phyloP scores from a whole-genome alignment of 2,797 vertebrate genomes.

The Takifugu ocellatus region DNA sequence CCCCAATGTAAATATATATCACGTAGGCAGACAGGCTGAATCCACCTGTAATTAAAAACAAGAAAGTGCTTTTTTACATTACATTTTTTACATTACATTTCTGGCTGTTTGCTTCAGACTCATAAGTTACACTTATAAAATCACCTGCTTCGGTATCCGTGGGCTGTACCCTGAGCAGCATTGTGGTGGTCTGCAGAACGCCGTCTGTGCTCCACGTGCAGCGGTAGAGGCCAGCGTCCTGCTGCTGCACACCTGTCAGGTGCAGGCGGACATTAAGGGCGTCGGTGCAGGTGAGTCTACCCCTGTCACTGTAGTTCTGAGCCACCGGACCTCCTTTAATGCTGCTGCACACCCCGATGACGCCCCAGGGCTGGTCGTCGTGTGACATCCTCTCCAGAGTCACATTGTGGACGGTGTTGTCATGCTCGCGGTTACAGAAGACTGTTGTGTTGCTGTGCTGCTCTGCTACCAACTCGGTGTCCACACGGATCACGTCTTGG shows the following conservation, averaged over 20 bases:
- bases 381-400: slow-evolving; percentile 71
- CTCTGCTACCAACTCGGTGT: slow-evolving; percentile 33
- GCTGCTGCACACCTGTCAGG: slow-evolving; percentile 48
- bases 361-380: slow-evolving; percentile 34
- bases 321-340: slow-evolving; percentile 49
- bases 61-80: background rate
- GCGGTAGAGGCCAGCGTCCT: slow-evolving; percentile 74
- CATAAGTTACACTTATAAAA: no score
- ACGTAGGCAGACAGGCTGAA: slow-evolving; percentile 51
- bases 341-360: slow-evolving; percentile 63
- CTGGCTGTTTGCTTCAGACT: background rate
- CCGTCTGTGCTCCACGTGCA: slow-evolving; percentile 57
- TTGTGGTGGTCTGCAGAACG: slow-evolving; percentile 55
- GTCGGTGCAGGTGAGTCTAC: slow-evolving; percentile 58
- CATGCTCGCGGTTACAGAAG: slow-evolving; percentile 50
- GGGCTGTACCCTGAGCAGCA: slow-evolving; percentile 56
- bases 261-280: slow-evolving; percentile 49
- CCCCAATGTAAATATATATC: slow-evolving; percentile 69
- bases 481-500: slow-evolving; percentile 13
- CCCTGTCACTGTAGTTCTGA: slow-evolving; percentile 66
- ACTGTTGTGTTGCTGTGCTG: slow-evolving; percentile 69
- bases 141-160: slow-evolving; percentile 52
- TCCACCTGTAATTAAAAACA: slow-evolving; percentile 48
- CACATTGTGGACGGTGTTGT: slow-evolving; percentile 47
- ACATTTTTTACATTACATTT: background rate